Conservation (phyloP, 35 echinoderm and acorn worm species). For the Ophiothrix spiculata region DNA sequence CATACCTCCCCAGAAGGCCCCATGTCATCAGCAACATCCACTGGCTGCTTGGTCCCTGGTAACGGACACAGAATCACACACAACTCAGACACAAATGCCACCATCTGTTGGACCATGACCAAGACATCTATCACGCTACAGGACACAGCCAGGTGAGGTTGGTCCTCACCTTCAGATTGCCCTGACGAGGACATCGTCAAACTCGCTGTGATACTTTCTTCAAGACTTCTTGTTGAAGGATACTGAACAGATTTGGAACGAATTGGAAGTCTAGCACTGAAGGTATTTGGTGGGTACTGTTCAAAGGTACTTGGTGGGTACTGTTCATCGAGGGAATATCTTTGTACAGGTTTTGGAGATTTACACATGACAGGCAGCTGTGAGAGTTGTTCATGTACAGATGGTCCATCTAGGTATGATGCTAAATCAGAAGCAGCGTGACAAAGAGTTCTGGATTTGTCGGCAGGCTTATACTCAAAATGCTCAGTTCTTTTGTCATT, state of each 20-base stretch:
- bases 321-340: too few relatives aligned
- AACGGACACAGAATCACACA: conserved; percentile 5
- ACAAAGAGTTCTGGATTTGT: not conserved
- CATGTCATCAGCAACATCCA: not conserved
- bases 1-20: not conserved
- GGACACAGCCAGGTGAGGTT: not conserved
- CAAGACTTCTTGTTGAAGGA: not conserved
- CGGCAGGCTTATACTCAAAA: not conserved
- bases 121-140: conserved; percentile 27
- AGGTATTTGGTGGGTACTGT: too few relatives aligned
- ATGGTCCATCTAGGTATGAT: too few relatives aligned
- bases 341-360: too few relatives aligned
- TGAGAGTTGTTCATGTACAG: too few relatives aligned
- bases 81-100: conserved; percentile 14
- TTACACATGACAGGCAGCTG: too few relatives aligned
- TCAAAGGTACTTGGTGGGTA: too few relatives aligned
- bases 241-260: not conserved
- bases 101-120: conserved; percentile 16
- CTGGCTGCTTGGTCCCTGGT: not conserved
- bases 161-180: not conserved
- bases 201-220: not conserved
- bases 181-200: not conserved
- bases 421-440: not conserved
- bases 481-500: not conserved
- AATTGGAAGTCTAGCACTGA: too few relatives aligned